These are phyloP conservation scores for Riparia riparia DNA, from an alignment of 2,113 vertebrate species.

Conservation along the genomic window DNA sequence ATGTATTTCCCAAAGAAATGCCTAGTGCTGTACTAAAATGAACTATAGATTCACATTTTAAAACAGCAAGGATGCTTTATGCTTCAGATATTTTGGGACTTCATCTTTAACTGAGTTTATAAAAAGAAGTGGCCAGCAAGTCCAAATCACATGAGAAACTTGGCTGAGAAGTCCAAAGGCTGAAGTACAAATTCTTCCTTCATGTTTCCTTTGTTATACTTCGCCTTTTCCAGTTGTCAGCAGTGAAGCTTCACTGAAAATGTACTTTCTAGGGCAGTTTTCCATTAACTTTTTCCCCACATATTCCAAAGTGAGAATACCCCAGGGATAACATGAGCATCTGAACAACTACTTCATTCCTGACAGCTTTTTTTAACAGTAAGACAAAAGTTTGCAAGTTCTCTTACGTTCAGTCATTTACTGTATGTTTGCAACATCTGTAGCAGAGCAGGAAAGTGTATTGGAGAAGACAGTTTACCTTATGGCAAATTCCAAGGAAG, in stretches of 20 bases:
- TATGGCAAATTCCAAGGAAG: constrained; percentile 23
- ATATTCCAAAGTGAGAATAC: background rate
- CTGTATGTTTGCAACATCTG: background rate
- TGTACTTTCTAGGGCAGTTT: background rate
- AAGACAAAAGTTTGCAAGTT: background rate
- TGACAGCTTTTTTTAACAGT: background rate
- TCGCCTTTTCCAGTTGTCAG: background rate
- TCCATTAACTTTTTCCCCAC: background rate
- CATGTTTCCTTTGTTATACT: constrained; percentile 42
- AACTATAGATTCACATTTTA: background rate
- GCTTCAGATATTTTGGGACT: background rate
- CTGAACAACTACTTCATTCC: background rate
- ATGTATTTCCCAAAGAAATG: background rate
- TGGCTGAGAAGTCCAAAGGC: constrained; percentile 60
- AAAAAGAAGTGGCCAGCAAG: constrained; percentile 59
- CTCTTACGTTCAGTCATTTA: background rate
- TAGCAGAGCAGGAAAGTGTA: background rate
- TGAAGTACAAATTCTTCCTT: constrained; percentile 69
- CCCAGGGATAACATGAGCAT: background rate
- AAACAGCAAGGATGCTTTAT: constrained; percentile 9
- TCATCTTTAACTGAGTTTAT: constrained; percentile 52
- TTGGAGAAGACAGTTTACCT: background rate
- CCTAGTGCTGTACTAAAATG: background rate
- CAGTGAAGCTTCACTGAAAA: constrained; percentile 31
- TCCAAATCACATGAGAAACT: constrained; percentile 64